Evolutionary conservation across 2,888 invertebrate species (phyloP).

Genomic region (Pogonocherus hispidulus): DNA sequence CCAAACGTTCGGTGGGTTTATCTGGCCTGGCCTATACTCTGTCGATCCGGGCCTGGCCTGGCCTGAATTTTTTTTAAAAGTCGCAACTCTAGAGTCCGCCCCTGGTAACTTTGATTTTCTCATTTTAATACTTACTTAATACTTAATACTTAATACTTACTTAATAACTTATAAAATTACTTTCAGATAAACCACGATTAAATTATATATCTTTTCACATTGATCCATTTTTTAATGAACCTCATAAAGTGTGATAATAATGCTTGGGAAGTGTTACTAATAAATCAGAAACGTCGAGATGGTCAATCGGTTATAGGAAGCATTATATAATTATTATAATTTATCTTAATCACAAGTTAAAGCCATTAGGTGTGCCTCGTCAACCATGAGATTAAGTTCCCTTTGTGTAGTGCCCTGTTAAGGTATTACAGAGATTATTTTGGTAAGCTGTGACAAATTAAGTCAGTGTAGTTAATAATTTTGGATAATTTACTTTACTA

Average conservation of each 20-base stretch:
- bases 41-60: too few species aligned
- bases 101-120: too few species aligned
- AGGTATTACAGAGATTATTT: neutral
- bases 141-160: too few species aligned
- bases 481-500: too few species aligned
- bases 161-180: too few species aligned
- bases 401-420: neutral
- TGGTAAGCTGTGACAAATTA: slow-evolving; percentile 2
- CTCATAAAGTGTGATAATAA: slow-evolving; percentile 17
- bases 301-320: slow-evolving; percentile 22
- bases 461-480: neutral
- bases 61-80: too few species aligned
- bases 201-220: neutral
- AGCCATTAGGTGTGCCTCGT: slow-evolving; percentile 15
- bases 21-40: too few species aligned
- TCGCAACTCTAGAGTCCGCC: too few species aligned
- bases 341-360: slow-evolving; percentile 23
- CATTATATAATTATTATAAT: slow-evolving; percentile 31
- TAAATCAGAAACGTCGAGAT: slow-evolving; percentile 15
- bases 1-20: too few species aligned
- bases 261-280: slow-evolving; percentile 8
- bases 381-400: neutral
- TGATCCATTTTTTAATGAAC: neutral
- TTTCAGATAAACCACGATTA: too few species aligned
- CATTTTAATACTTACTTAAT: too few species aligned